Percentiles rank a stretch among this genome's conserved stretches.
These are phyloP conservation scores for Ceratina japonica DNA, from an alignment of 1,140 invertebrate species.

Conservation along the genomic window DNA sequence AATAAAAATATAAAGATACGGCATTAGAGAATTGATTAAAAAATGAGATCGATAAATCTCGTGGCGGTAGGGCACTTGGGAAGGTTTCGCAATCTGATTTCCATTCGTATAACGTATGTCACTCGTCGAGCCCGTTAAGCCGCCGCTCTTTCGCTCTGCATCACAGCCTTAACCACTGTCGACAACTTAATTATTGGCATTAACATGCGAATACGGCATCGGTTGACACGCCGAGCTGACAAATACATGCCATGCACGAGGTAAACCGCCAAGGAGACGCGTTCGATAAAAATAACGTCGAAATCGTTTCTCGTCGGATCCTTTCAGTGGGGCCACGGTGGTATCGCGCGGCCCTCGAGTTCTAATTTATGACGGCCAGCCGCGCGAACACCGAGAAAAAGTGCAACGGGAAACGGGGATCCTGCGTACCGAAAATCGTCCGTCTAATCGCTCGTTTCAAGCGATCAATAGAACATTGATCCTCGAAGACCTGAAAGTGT, in stretches of 20 bases:
- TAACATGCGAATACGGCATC: background rate
- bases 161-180: background rate
- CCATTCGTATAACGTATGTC: background rate
- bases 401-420: background rate
- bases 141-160: background rate
- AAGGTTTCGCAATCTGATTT: no score
- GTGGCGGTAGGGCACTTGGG: no score
- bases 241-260: background rate
- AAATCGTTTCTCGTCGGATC: conserved; percentile 10
- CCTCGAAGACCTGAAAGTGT: no score
- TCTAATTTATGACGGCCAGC: conserved; percentile 32
- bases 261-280: conserved; percentile 1
- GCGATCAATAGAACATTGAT: no score
- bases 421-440: background rate
- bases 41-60: no score
- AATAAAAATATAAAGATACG: no score
- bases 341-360: conserved; percentile 21
- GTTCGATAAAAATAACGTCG: conserved; percentile 31
- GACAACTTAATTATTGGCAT: conserved; percentile 7
- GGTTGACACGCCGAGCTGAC: background rate
- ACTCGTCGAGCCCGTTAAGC: background rate
- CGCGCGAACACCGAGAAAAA: background rate
- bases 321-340: background rate
- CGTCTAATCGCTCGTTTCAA: background rate
- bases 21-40: no score